Base-by-base conservation (phyloP, 2,888 invertebrate genomes). In the Melangyna quadrimaculata region DNA sequence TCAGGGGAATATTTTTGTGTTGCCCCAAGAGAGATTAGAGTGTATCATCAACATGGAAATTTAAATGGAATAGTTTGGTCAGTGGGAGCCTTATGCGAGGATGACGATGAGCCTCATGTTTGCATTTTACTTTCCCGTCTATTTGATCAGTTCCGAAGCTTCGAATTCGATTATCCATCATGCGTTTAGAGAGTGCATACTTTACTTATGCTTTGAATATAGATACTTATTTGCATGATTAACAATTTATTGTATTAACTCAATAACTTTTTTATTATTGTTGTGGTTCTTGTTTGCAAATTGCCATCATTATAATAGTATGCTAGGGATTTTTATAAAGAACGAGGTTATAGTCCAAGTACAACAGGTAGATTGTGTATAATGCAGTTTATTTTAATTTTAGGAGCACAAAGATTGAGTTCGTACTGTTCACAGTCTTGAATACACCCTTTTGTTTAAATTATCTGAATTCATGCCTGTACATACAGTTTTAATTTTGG, bases 181-280 rank as follows among this genome's bases (percentile, higher is more conserved):
- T 40, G 37, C 12, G 17, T 7, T n/a, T n/a, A n/a, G n/a, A n/a
- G n/a, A 7, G 14, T n/a, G 17, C 8, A 22, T 22, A 27, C n/a
- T n/a, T n/a, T n/a, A n/a, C n/a, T n/a, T 17, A 5, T 55, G 8
- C 8, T 43, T 10, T 19, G 29, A 29, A 71, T 27, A n/a, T n/a
- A n/a, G n/a, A n/a, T n/a, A n/a, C n/a, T n/a, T n/a, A 48, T 48
- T 22, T 51, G 29, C 37, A 63, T 70, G 57, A 71, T 75, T 65
- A 71, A 75, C 75, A 81, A 24, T 45, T 24, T 51, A 24, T 51
- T 14, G 14, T 51, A 81, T 80, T 81, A 71, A 65, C 70, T 80
- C 35, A 74, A 74, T 45, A 63, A 70, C 10, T 61, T 73, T 32
- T 55, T 61, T 73, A 17, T 55, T 55, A 10, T 32, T 55, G 10